Evolutionary conservation across 2,888 invertebrate species (phyloP).

Genomic region (Smittia sp.): DNA sequence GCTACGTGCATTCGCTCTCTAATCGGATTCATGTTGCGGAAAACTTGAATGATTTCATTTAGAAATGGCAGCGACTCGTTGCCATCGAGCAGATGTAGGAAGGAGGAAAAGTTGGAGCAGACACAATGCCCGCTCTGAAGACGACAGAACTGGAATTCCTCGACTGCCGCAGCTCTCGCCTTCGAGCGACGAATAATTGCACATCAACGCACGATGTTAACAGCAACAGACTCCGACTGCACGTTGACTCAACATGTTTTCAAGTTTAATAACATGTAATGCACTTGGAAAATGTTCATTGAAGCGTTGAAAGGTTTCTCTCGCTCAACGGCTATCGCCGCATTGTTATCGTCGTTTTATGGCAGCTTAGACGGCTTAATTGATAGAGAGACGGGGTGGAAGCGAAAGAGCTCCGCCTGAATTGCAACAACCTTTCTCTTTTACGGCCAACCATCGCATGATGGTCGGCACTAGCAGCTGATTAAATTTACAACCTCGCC

Average conservation of each 20-base stretch:
- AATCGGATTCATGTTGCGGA: too few species aligned
- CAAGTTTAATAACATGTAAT: constrained; percentile 32
- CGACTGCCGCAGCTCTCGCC: too few species aligned
- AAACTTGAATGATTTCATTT: too few species aligned
- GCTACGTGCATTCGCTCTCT: too few species aligned
- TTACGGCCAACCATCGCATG: not conserved
- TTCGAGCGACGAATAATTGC: too few species aligned
- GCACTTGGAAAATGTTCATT: constrained; percentile 24
- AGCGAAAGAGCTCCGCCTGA: not conserved
- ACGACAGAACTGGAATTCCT: too few species aligned
- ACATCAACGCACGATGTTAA: not conserved
- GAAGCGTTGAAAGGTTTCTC: not conserved
- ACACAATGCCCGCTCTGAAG: not conserved
- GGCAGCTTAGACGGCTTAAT: not conserved
- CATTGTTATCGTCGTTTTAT: constrained; percentile 1
- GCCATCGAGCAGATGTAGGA: too few species aligned
- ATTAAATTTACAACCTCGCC: not conserved
- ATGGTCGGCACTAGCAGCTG: not conserved
- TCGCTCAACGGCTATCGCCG: not conserved
- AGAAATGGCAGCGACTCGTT: not conserved
- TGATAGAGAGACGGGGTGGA: not conserved
- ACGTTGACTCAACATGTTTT: constrained; percentile 22
- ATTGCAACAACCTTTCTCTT: not conserved
- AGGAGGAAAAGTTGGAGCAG: not conserved
- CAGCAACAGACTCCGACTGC: not conserved